Percentiles rank a stretch among this genome's conserved stretches.
Evolutionary conservation across 2,797 vertebrate genomes (phyloP).

Genomic region (Clarias fuscus): DNA sequence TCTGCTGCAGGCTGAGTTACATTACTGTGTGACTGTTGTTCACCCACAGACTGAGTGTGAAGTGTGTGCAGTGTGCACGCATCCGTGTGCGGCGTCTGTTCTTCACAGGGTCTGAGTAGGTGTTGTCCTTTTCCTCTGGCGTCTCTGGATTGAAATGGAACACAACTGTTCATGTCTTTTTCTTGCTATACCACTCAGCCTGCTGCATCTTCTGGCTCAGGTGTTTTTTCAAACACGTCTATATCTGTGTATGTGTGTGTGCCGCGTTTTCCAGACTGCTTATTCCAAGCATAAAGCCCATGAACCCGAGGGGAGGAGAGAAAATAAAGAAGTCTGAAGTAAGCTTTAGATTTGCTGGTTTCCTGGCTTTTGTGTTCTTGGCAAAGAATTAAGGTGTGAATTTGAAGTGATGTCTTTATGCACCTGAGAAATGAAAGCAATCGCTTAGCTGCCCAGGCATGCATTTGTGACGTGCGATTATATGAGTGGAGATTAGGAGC

Average conservation of each 20-base stretch:
- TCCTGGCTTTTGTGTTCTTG: constrained; percentile 20
- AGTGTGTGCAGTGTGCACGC: background rate
- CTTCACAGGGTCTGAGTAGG: background rate
- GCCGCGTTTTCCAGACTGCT: constrained; percentile 5
- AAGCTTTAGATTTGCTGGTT: constrained; percentile 29
- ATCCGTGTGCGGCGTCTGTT: constrained; percentile 12
- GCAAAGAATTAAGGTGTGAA: background rate
- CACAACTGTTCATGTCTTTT: constrained; percentile 28
- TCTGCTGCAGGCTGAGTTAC: background rate
- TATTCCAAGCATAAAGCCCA: constrained; percentile 10
- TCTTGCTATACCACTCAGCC: constrained; percentile 37
- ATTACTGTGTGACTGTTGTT: background rate
- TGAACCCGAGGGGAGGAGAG: background rate
- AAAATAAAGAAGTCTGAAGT: constrained; percentile 26
- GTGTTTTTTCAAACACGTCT: constrained; percentile 39
- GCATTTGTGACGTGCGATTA: constrained; percentile 49
- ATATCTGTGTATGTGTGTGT: constrained; percentile 5
- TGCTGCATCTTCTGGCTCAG: constrained; percentile 43
- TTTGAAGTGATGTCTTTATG: constrained; percentile 36
- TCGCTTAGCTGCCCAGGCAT: constrained; percentile 40
- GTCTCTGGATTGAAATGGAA: constrained; percentile 41
- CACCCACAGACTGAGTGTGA: background rate
- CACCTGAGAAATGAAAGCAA: constrained; percentile 27
- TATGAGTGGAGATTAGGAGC: constrained; percentile 43
- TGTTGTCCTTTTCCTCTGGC: constrained; percentile 23